Conservation (phyloP, 2,888 invertebrate species). For the Platycnemis pennipes region DNA sequence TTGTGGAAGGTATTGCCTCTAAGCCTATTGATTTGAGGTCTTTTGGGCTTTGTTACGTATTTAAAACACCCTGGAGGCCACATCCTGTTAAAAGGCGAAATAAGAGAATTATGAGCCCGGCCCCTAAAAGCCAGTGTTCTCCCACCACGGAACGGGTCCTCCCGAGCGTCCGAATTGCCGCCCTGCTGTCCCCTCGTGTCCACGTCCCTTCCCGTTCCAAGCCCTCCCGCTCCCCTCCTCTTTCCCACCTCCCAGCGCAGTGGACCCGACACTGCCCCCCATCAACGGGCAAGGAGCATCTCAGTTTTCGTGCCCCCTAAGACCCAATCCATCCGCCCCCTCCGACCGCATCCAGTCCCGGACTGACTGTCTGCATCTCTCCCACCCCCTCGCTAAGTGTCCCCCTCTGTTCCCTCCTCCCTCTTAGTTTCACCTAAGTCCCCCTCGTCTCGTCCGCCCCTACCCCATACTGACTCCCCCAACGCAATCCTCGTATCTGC, state of each 20-base stretch:
- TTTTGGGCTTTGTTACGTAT: neutral
- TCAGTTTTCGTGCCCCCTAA: neutral
- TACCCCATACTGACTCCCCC: neutral
- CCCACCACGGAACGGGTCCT: neutral
- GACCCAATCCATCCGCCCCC: neutral
- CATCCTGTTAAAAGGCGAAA: neutral
- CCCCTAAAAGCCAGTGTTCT: neutral
- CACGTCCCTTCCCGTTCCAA: neutral
- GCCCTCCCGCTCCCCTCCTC: neutral
- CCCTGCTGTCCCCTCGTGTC: neutral
- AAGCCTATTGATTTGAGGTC: neutral
- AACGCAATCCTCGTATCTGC: neutral
- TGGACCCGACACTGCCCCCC: neutral
- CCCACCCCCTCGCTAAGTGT: neutral
- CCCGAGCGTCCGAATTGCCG: neutral
- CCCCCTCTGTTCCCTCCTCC: neutral
- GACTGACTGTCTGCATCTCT: conserved; percentile 13
- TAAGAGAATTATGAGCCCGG: neutral
- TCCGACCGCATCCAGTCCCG: neutral
- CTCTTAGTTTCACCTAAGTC: neutral
- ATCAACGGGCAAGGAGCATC: neutral
- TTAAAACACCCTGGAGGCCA: neutral
- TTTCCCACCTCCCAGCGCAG: neutral
- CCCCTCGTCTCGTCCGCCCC: neutral
- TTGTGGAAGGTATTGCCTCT: neutral